Evolutionary conservation across 2,113 vertebrate species (phyloP), one percentile per base, ranked within the genome.

Genomic region (Polypterus senegalus): DNA sequence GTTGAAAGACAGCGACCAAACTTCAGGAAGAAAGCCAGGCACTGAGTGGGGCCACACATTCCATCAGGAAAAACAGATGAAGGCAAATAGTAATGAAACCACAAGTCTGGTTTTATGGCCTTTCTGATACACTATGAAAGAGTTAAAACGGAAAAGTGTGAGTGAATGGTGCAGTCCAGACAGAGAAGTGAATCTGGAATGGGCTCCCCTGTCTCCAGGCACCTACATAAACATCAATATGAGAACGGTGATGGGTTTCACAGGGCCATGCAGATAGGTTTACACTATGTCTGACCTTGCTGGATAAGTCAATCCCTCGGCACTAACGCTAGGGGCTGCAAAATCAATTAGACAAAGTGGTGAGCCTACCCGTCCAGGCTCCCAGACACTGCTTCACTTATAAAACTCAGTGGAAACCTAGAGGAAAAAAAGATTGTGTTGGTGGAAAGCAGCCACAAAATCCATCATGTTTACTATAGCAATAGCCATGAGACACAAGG

Each of bases 171-270:
- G 43, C 46, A 5, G 45, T 5, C 51, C 53, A 10, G 63, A 52
- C 56, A 58, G 56, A 45, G 56, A 58, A 45, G 43, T 58, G 56
- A 58, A 58, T 58, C 43, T 9, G 51, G 71, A 76, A 72, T 55
- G 27, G 70, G 69, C 75, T 75, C 70, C 72, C 61, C 61, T 59
- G 66, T 73, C 59, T 58, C 56, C n/a, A 58, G 7, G 56, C 43
- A 58, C 56, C 27, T 62, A 74, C 71, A 62, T 54, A 69, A 79
- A 79, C 76, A 68, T 68, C 71, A 80, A 73, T 66, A 71, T 4
- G 63, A 64, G 66, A 61, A 63, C 65, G 68, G 64, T 73, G 75
- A 79, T 72, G 72, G 61, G 66, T 69, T 73, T 67, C 62, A 67
- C 76, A 73, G 68, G 57, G 55, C 63, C 5, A 61, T 63, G 62